A percentile compares a stretch with the other conserved stretches of the same genome.
These are phyloP conservation scores for Oryzias celebensis DNA, from an alignment of 2,113 vertebrate species.

Conservation along the genomic window DNA sequence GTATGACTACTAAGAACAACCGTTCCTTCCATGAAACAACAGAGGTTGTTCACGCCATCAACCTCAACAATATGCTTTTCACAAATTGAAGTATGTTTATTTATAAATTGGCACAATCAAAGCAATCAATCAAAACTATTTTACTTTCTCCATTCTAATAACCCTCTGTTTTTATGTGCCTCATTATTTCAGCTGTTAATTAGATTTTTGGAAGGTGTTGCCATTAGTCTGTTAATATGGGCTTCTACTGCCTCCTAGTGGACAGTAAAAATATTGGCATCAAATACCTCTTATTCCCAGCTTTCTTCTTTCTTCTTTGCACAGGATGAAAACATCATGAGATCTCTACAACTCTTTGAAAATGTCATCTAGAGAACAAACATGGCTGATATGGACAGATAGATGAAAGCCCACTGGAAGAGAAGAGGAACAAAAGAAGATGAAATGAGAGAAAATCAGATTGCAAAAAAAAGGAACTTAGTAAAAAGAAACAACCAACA, in stretches of 20 bases:
- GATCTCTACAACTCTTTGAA: constrained; percentile 95
- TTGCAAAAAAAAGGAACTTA: constrained; percentile 4
- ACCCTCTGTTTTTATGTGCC: neutral
- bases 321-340: constrained; percentile 97
- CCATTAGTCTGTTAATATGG: constrained; percentile 14
- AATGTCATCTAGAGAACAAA: constrained; percentile 86
- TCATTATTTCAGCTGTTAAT: constrained; percentile 31
- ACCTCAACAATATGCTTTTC: too few relatives aligned
- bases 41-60: too few relatives aligned
- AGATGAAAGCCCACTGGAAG: constrained; percentile 3
- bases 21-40: neutral
- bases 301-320: constrained; percentile 26
- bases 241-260: constrained; percentile 58
- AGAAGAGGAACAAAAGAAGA: constrained; percentile 11
- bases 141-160: constrained; percentile 3
- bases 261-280: constrained; percentile 41
- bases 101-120: constrained; percentile 6
- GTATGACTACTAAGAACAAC: neutral
- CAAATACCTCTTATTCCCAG: constrained; percentile 9
- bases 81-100: too few relatives aligned
- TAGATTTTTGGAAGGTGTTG: constrained; percentile 14
- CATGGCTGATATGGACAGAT: constrained; percentile 1
- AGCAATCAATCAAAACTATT: constrained; percentile 6
- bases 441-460: constrained; percentile 2
- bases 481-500: constrained; percentile 14